These are phyloP conservation scores for Labia minor DNA, from an alignment of 2,888 invertebrate genomes.

Conservation along the genomic window DNA sequence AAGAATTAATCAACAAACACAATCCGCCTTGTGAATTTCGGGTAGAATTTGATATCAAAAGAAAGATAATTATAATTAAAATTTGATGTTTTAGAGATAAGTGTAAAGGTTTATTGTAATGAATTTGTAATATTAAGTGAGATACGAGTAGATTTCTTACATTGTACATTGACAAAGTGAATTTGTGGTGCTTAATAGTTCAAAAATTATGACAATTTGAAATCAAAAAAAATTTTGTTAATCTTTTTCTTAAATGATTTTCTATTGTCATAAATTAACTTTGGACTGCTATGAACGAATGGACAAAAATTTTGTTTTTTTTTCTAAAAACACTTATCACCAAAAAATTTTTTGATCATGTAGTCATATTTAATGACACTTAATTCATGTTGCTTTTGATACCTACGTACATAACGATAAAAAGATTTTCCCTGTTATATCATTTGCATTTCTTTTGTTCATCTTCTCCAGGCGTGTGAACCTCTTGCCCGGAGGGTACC, in stretches of 20 bases:
- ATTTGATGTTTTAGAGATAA: neutral
- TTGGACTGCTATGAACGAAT: slow-evolving; percentile 9
- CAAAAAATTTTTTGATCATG: slow-evolving; percentile 18
- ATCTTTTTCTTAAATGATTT: neutral
- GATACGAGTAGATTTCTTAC: slow-evolving; percentile 3
- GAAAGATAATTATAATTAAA: slow-evolving; percentile 1
- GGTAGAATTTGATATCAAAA: slow-evolving; percentile 4
- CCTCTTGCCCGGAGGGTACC: too few relatives aligned
- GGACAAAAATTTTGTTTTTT: neutral
- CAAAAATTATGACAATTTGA: neutral
- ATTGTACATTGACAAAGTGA: neutral
- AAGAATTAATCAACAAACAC: neutral
- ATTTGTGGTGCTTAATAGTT: slow-evolving; percentile 13
- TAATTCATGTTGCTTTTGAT: slow-evolving; percentile 26
- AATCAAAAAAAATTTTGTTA: slow-evolving; percentile 13
- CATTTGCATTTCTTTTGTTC: neutral
- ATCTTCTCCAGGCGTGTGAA: neutral
- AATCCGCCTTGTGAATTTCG: neutral
- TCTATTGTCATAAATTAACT: neutral
- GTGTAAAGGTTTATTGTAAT: slow-evolving; percentile 8
- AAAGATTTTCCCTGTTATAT: slow-evolving; percentile 24
- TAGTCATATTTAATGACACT: slow-evolving; percentile 22
- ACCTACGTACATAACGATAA: slow-evolving; percentile 25
- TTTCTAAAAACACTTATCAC: neutral
- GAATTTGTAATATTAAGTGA: slow-evolving; percentile 13